A percentile compares a stretch with the other conserved stretches of the same genome.
phyloP scores from a whole-genome alignment of 2,113 vertebrate species.

The Potamarius usumacintae region DNA sequence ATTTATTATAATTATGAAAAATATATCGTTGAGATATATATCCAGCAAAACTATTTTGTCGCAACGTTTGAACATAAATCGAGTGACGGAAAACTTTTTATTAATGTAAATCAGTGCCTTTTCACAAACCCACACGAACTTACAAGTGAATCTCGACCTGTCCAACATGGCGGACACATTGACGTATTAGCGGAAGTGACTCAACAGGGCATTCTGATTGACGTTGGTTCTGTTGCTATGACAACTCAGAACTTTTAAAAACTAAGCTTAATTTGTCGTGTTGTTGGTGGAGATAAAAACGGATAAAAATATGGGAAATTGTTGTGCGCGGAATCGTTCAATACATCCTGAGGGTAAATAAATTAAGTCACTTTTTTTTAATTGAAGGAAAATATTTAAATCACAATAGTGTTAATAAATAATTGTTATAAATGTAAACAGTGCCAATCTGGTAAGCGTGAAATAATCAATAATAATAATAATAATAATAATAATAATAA shows the following conservation, averaged over 20 bases:
- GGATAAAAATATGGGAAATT: neutral
- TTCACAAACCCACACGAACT: neutral
- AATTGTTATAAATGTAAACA: neutral
- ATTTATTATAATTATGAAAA: no score
- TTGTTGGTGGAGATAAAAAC: neutral
- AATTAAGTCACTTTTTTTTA: neutral
- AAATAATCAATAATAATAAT: neutral
- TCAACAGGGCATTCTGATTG: neutral
- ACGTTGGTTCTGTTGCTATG: conserved; percentile 63
- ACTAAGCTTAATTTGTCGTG: neutral
- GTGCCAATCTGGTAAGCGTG: neutral
- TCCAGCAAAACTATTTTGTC: neutral
- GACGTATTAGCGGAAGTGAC: neutral
- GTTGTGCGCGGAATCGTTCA: neutral
- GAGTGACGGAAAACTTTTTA: neutral
- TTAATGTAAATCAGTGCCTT: no score
- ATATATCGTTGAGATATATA: neutral
- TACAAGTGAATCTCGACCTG: neutral
- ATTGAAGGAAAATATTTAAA: neutral
- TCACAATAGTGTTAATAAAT: neutral
- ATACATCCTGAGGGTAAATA: conserved; percentile 11
- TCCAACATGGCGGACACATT: neutral
- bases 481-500: neutral
- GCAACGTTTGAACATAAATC: neutral
- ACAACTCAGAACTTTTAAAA: conserved; percentile 50